These are phyloP conservation scores for Rhinopomastus cyanomelas DNA, from an alignment of 2,113 vertebrate genomes.

Conservation along the genomic window DNA sequence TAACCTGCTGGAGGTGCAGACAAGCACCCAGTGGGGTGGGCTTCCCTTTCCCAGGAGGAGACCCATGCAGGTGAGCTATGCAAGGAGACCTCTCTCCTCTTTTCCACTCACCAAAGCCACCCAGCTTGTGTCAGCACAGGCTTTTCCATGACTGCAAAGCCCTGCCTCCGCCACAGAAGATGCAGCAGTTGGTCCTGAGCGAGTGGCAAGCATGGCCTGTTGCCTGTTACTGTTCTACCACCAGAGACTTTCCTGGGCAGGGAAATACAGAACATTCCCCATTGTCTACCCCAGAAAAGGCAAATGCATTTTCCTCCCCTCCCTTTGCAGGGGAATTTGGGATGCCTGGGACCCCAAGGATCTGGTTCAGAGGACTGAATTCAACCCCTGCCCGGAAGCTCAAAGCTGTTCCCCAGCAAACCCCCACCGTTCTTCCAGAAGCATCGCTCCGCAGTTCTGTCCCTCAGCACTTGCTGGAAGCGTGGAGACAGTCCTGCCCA, in stretches of 20 bases:
- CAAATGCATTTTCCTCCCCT: neutral
- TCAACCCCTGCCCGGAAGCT: neutral
- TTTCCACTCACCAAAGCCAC: neutral
- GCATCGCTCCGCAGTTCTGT: neutral
- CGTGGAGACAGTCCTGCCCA: constrained; percentile 47
- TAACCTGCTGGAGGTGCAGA: neutral
- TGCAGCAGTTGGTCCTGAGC: fast-evolving
- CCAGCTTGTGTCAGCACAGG: neutral
- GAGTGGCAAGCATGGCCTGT: too few relatives aligned
- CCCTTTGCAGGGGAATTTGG: neutral
- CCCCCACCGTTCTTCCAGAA: neutral
- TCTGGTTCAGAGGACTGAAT: fast-evolving
- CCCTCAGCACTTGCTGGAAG: neutral
- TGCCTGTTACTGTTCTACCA: neutral
- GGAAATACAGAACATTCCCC: neutral
- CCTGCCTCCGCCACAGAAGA: neutral
- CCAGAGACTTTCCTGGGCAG: neutral
- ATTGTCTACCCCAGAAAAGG: neutral
- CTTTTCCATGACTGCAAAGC: neutral
- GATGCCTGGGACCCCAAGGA: neutral
- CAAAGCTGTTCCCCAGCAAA: fast-evolving
- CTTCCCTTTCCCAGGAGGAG: neutral
- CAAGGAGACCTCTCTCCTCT: neutral
- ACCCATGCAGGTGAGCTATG: neutral
- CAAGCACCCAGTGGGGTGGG: neutral